Conservation (phyloP, 2,888 invertebrate species). For the Electrophaes corylata region DNA sequence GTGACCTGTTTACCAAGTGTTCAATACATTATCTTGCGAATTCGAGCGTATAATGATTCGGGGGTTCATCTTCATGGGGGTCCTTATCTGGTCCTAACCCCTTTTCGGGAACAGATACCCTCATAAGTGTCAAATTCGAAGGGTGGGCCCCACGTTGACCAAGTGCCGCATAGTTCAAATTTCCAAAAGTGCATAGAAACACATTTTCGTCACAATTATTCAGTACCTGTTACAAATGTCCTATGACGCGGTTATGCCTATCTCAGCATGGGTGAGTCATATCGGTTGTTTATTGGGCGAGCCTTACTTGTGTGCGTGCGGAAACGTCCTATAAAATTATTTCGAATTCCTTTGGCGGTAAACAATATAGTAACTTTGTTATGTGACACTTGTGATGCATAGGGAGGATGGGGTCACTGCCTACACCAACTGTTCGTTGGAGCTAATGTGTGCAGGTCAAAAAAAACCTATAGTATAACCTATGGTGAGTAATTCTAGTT, state of each 20-base stretch:
- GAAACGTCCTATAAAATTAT: slow-evolving; percentile 73
- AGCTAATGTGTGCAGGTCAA: no score
- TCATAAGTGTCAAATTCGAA: slow-evolving; percentile 79
- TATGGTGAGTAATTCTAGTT: not conserved
- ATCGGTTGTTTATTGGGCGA: slow-evolving; percentile 64
- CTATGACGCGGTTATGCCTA: slow-evolving; percentile 72
- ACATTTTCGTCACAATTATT: slow-evolving; percentile 43
- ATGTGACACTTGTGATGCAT: slow-evolving; percentile 46
- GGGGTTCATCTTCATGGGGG: slow-evolving; percentile 48
- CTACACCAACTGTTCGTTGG: no score
- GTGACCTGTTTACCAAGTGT: slow-evolving; percentile 58
- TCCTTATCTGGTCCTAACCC: slow-evolving; percentile 68
- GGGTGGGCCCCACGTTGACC: slow-evolving; percentile 82
- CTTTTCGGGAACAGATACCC: slow-evolving; percentile 62
- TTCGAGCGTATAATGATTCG: slow-evolving; percentile 40
- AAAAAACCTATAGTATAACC: not conserved
- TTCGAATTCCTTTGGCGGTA: slow-evolving; percentile 67
- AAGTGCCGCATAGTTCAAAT: slow-evolving; percentile 47
- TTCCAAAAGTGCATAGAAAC: slow-evolving; percentile 39
- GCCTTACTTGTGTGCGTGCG: slow-evolving; percentile 63
- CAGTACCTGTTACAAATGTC: slow-evolving; percentile 48
- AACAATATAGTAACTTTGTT: slow-evolving; percentile 62
- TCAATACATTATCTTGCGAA: slow-evolving; percentile 41
- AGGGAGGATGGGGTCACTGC: slow-evolving; percentile 23
- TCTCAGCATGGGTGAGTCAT: slow-evolving; percentile 76